Conservation (phyloP, 2,797 vertebrate species). For the Mormyrops attenuatus region DNA sequence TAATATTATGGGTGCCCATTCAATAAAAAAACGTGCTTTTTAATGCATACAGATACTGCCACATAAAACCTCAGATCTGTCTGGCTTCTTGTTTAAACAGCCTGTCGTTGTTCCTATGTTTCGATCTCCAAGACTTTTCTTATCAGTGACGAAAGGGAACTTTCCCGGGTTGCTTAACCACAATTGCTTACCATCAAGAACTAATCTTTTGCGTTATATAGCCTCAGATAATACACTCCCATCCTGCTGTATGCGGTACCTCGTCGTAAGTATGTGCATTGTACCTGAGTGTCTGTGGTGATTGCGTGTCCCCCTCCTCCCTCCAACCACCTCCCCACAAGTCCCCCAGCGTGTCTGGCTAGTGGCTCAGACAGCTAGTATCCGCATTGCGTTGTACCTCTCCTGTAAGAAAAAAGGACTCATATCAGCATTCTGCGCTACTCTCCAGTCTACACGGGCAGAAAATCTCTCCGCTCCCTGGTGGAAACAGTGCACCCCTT, state of each 20-base stretch:
- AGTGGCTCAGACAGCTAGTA: slow-evolving; percentile 62
- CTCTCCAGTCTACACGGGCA: slow-evolving; percentile 48
- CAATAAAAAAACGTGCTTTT: neutral
- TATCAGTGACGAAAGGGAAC: neutral
- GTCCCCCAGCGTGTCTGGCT: slow-evolving; percentile 57
- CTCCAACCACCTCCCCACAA: slow-evolving; percentile 19
- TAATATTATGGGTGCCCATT: neutral
- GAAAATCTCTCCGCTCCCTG: neutral
- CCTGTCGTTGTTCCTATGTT: neutral
- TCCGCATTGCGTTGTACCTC: slow-evolving; percentile 68
- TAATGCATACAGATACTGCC: neutral
- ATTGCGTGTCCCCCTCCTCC: neutral
- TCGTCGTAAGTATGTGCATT: neutral
- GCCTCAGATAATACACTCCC: neutral
- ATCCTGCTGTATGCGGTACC: neutral
- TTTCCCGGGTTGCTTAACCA: neutral
- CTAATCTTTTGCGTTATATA: neutral
- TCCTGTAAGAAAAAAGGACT: slow-evolving; percentile 56
- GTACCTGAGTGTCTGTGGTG: neutral
- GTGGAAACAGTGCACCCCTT: neutral
- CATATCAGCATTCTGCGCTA: slow-evolving; percentile 59
- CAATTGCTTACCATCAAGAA: neutral
- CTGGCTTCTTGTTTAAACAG: neutral
- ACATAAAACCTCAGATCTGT: neutral
- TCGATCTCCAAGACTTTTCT: neutral